Evolutionary conservation across 2,888 invertebrate genomes (phyloP).

Genomic region (Amiota minor): DNA sequence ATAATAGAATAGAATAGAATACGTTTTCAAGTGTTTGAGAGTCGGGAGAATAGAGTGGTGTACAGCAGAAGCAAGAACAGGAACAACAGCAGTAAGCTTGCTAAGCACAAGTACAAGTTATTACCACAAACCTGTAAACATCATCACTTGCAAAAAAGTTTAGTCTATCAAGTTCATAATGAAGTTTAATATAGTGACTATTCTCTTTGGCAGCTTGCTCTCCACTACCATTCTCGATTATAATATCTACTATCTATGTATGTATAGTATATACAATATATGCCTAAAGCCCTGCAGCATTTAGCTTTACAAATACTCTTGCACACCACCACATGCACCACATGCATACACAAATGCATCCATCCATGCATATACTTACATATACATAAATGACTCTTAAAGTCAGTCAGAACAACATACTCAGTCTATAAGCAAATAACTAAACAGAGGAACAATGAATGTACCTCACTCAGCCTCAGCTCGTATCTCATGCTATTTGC

Average conservation of each 20-base stretch:
- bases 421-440: background rate
- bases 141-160: too few species aligned
- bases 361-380: background rate
- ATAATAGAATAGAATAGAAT: too few species aligned
- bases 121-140: too few species aligned
- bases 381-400: background rate
- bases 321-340: background rate
- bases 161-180: too few species aligned
- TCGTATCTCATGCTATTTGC: background rate
- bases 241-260: background rate
- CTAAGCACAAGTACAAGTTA: too few species aligned
- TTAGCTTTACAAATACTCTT: background rate
- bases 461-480: too few species aligned
- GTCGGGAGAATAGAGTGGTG: too few species aligned
- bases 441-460: background rate
- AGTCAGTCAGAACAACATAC: background rate
- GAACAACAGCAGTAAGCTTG: too few species aligned
- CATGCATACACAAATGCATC: background rate
- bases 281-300: background rate
- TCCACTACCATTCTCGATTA: background rate
- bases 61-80: too few species aligned
- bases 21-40: too few species aligned
- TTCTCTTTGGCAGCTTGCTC: background rate
- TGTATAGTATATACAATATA: too few species aligned
- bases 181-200: too few species aligned